Percentiles rank a stretch among this genome's conserved stretches.
Conservation (phyloP, 2,888 invertebrate species). For the Callyntrura sp. region DNA sequence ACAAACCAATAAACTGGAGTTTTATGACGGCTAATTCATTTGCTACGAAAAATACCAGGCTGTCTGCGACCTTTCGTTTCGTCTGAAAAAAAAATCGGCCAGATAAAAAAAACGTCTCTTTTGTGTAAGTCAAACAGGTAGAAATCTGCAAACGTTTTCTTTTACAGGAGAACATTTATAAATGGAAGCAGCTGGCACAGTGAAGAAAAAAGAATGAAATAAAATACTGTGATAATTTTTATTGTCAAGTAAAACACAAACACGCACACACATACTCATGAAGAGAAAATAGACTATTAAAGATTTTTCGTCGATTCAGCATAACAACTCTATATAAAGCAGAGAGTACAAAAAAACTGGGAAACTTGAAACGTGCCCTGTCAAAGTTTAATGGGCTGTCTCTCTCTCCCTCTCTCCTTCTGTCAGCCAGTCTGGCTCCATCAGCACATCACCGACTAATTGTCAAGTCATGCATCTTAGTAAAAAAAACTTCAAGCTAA, state of each 20-base stretch:
- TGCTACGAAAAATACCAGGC: constrained; percentile 34
- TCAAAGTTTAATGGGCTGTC: constrained; percentile 51
- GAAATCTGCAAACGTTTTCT: too few relatives aligned
- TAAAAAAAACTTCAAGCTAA: not conserved
- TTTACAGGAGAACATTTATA: too few relatives aligned
- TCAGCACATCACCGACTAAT: not conserved
- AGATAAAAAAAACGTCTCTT: too few relatives aligned
- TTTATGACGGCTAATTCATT: constrained; percentile 16
- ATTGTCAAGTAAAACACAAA: constrained; percentile 24
- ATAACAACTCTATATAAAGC: not conserved
- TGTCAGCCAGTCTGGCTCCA: not conserved
- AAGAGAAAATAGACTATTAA: too few relatives aligned
- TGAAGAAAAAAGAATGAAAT: not conserved
- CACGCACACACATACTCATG: too few relatives aligned
- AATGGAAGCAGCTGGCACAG: too few relatives aligned
- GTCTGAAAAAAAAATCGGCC: not conserved
- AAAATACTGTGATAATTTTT: constrained; percentile 31
- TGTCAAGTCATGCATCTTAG: not conserved
- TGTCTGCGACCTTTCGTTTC: not conserved
- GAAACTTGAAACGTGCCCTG: constrained; percentile 32
- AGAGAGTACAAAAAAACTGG: not conserved
- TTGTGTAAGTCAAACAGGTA: too few relatives aligned
- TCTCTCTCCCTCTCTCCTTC: not conserved
- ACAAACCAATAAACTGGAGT: constrained; percentile 5
- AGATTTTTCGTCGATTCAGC: not conserved